Percentiles rank a stretch among this genome's conserved stretches.
Conservation (phyloP, 2,888 invertebrate species). For the Acrocera orbiculus region DNA sequence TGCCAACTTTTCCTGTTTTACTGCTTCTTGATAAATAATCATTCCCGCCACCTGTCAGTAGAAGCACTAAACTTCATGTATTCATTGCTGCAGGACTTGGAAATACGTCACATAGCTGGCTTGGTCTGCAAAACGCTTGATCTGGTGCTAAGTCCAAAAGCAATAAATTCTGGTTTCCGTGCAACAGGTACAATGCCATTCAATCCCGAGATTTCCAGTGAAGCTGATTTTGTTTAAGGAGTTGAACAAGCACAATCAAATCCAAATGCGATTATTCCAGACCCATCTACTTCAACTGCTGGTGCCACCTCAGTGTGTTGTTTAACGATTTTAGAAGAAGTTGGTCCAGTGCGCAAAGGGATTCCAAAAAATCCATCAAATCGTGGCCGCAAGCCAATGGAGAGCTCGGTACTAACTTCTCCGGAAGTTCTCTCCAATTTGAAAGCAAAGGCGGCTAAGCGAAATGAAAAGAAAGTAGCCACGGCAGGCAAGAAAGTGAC, state of each 20-base stretch:
- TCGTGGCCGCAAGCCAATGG: constrained; percentile 8
- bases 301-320: constrained; percentile 1
- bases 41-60: constrained; percentile 13
- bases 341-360: constrained; percentile 2
- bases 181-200: constrained; percentile 11
- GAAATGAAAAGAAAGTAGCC: background rate
- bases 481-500: background rate
- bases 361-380: constrained; percentile 5
- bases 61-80: constrained; percentile 14
- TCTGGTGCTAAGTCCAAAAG: constrained; percentile 3
- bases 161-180: constrained; percentile 9
- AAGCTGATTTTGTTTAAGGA: constrained; percentile 12
- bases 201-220: constrained; percentile 10
- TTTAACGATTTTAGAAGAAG: constrained; percentile 1
- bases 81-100: constrained; percentile 4
- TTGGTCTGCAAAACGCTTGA: constrained; percentile 15
- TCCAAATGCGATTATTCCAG: constrained; percentile 5
- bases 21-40: constrained; percentile 14
- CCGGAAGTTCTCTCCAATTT: constrained; percentile 1
- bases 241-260: background rate
- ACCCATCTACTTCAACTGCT: constrained; percentile 3
- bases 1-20: constrained; percentile 8
- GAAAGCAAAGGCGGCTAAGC: background rate
- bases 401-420: constrained; percentile 3
- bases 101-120: constrained; percentile 10